Base-by-base conservation (phyloP, 2,113 vertebrate genomes). In the Panurus biarmicus region DNA sequence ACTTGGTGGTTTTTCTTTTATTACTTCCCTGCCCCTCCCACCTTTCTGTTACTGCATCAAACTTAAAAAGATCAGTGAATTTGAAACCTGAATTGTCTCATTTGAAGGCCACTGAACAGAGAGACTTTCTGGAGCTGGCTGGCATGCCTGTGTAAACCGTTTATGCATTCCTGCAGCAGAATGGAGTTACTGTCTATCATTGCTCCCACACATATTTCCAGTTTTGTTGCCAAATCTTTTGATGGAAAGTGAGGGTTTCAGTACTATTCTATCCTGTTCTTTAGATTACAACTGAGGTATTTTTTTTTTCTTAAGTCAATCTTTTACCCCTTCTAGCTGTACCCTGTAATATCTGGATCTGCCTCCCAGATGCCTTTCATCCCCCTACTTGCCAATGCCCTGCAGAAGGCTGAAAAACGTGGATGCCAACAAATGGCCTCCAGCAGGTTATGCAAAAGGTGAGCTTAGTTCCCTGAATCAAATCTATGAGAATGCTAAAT, bases 11-110 rank as follows among this genome's bases (percentile, higher is more conserved):
- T 6, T 23, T 11, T 5, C 3, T 61, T 44, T 23, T 19, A 31
- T 8, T 31, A 17, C 10, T 12, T 33, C 1, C 3, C 18, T 33
- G 14, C 19, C 15, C 5, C 1, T 6, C 6, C 2, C 3, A 22
- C 4, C 7, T 13, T n/a, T 38, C 60, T 62, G 10, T 53, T 80
- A 54, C 5, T 81, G 19, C 76, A 44, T 67, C 36, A 64, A 62
- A 74, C 23, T 48, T 61, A 10, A 16, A 61, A 75, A 51, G 15
- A 31, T 48, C 7, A 53, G 22, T 38, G 29, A 40, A 21, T 48
- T 35, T 81, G 82, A 60, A 91, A 85, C 60, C 5, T n/a, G 71
- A 77, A 53, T 65, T 31, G 24, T 40, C 28, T n/a, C 51, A 91
- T n/a, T 48, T 67, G 78, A 69, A 86, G 45, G 45, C 40, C 21